Evolutionary conservation across 1,140 invertebrate genomes (phyloP).

Genomic region (Eumaeus atala): DNA sequence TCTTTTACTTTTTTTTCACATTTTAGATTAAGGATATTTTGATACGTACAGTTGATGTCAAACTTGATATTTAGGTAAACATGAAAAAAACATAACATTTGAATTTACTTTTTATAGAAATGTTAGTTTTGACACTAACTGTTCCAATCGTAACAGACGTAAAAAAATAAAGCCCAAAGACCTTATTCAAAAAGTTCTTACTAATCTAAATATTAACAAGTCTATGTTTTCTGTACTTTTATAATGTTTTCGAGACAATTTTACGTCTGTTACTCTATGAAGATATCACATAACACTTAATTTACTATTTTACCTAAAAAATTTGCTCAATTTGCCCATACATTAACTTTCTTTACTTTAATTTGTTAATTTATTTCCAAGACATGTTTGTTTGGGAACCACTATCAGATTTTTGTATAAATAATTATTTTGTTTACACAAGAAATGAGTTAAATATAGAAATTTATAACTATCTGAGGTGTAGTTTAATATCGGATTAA

Average conservation of each 20-base stretch:
- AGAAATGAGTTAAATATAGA: too few relatives aligned
- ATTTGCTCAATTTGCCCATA: too few relatives aligned
- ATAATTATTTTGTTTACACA: too few relatives aligned
- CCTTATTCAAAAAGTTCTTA: conserved; percentile 1
- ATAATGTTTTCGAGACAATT: conserved; percentile 1
- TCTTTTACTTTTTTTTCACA: conserved; percentile 20
- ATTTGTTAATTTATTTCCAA: too few relatives aligned
- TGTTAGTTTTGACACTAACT: background rate
- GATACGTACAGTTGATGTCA: background rate
- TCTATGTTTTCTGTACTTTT: background rate
- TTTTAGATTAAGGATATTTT: conserved; percentile 7
- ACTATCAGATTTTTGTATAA: too few relatives aligned
- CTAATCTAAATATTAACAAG: background rate
- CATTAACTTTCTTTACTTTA: too few relatives aligned
- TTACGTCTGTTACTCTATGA: conserved; percentile 3
- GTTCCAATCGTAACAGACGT: background rate
- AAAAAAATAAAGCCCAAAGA: conserved; percentile 1
- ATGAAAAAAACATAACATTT: too few relatives aligned
- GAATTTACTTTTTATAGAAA: background rate
- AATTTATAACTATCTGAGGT: too few relatives aligned
- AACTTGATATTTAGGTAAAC: background rate
- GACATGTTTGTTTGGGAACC: too few relatives aligned
- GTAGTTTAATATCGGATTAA: conserved; percentile 3
- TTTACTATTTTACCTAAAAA: too few relatives aligned
- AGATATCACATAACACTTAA: too few relatives aligned